Evolutionary conservation across 2,113 vertebrate species (phyloP).

Genomic region (Podarcis muralis): DNA sequence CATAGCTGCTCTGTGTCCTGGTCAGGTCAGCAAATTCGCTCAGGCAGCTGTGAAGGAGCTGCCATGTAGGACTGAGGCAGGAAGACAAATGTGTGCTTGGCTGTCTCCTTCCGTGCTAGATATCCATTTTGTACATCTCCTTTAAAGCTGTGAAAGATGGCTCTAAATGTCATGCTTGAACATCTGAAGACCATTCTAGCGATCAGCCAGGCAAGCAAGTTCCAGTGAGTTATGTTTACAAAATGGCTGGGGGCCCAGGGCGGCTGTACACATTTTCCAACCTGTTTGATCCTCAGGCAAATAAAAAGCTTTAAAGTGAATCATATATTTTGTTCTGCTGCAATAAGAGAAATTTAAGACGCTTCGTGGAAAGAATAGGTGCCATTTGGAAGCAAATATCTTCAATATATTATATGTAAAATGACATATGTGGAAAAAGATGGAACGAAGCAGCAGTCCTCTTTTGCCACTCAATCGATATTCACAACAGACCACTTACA

Average conservation of each 20-base stretch:
- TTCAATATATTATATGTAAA: neutral
- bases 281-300: neutral
- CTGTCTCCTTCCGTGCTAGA: neutral
- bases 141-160: neutral
- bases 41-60: neutral
- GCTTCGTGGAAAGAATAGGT: neutral
- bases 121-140: neutral
- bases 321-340: constrained; percentile 4
- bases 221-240: neutral
- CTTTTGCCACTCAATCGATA: neutral
- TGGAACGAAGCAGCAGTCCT: neutral
- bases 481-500: no score
- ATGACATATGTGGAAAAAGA: neutral
- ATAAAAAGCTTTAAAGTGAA: neutral
- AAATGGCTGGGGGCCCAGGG: neutral
- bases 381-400: neutral
- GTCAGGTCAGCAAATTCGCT: neutral
- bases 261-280: neutral
- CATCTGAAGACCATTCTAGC: neutral
- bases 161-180: neutral
- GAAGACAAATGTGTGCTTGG: neutral
- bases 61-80: neutral
- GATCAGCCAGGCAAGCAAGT: constrained; percentile 15
- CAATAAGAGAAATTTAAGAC: neutral
- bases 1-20: neutral